phyloP scores from a whole-genome alignment of 30 jellyfish, hydroid and myxozoan species.

The Aurelia sp. region DNA sequence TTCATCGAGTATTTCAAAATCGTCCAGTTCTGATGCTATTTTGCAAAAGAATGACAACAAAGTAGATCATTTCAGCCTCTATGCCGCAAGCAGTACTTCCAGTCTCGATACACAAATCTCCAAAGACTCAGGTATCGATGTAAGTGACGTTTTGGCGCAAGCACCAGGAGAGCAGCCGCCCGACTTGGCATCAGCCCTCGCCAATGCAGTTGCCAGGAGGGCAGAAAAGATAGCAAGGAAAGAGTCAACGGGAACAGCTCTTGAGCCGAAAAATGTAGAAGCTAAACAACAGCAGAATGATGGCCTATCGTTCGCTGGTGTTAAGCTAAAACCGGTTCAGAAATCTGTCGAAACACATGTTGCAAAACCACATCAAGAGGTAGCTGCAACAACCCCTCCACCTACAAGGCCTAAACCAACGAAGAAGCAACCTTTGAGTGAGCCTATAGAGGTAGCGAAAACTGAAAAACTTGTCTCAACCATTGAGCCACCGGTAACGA shows the following conservation, averaged over 20 bases:
- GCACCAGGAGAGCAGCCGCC: conserved; percentile 75
- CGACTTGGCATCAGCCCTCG: conserved; percentile 87
- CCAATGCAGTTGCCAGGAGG: conserved; percentile 92
- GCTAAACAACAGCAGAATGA: not conserved
- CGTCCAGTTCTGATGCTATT: conserved; percentile 65
- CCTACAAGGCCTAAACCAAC: conserved; percentile 88
- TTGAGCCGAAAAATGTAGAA: not conserved
- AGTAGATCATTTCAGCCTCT: conserved; percentile 66
- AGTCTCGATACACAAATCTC: conserved; percentile 91
- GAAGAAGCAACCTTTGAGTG: not conserved
- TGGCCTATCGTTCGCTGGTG: conserved; percentile 4
- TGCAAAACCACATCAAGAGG: not conserved
- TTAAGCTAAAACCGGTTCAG: conserved; percentile 3
- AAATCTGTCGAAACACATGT: not conserved
- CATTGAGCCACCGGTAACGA: not conserved
- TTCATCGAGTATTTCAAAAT: conserved; percentile 12
- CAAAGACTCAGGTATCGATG: conserved; percentile 92
- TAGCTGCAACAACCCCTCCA: conserved; percentile 61
- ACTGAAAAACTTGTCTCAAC: too few relatives aligned
- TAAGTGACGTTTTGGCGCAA: conserved; percentile 26
- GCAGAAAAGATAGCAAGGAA: conserved; percentile 82
- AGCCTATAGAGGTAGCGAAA: not conserved
- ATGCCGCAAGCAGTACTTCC: conserved; percentile 82
- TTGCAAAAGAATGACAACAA: conserved; percentile 56
- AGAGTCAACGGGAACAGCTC: conserved; percentile 37